These are phyloP conservation scores for Silurus lanzhouensis DNA, from an alignment of 2,797 vertebrate species.

Conservation along the genomic window DNA sequence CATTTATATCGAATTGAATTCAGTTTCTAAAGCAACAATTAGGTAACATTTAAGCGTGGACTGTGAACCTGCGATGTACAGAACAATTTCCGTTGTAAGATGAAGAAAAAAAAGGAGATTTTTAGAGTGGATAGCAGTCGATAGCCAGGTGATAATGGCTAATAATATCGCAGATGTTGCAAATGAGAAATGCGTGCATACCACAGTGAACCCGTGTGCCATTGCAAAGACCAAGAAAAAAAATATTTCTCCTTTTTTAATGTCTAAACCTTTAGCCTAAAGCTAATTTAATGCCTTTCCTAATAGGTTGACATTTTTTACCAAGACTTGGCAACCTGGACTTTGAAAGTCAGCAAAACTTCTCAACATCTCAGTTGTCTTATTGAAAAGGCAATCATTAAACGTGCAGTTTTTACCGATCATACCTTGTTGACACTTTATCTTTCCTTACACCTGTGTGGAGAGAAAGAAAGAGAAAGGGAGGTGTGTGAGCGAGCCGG, in stretches of 20 bases:
- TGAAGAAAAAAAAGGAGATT: neutral
- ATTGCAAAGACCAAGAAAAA: neutral
- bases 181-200: neutral
- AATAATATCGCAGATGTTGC: neutral
- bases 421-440: neutral
- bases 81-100: neutral
- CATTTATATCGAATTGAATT: neutral
- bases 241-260: neutral
- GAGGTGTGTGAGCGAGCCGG: constrained; percentile 26
- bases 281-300: neutral
- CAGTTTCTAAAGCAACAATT: neutral
- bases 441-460: constrained; percentile 13
- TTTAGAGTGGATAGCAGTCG: neutral
- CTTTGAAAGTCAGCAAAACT: neutral
- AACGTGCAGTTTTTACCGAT: neutral
- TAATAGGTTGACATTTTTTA: neutral
- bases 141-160: neutral
- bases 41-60: neutral
- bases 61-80: neutral
- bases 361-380: neutral
- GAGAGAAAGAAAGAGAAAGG: constrained; percentile 13
- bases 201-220: neutral
- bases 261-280: too few relatives aligned
- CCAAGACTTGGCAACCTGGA: neutral
- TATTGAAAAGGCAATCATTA: neutral